phyloP scores from a whole-genome alignment of 2,888 invertebrate species.

The Meghimatium bilineatum region DNA sequence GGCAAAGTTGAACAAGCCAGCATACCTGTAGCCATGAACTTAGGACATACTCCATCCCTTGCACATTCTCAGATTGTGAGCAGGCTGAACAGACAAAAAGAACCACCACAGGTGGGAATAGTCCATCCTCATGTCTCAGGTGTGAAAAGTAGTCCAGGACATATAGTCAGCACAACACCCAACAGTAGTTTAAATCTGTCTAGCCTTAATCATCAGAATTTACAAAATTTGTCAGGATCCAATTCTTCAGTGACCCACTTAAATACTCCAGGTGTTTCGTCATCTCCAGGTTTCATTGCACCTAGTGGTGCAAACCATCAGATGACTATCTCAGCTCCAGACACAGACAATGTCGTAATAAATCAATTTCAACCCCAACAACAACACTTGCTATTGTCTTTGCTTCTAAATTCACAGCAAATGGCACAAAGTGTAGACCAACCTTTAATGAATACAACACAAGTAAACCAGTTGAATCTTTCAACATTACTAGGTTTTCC shows the following conservation, averaged over 20 bases:
- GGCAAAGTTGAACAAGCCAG: background rate
- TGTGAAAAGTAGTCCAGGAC: background rate
- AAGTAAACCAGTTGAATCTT: constrained; percentile 3
- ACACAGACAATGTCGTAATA: background rate
- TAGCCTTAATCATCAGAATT: background rate
- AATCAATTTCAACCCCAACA: constrained; percentile 1
- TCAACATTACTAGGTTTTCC: background rate
- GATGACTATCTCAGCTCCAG: background rate
- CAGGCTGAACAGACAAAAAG: constrained; percentile 7
- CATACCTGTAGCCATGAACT: background rate
- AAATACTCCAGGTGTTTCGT: background rate
- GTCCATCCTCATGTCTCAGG: constrained; percentile 37
- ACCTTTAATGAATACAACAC: background rate
- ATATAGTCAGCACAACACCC: background rate
- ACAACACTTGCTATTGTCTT: constrained; percentile 17
- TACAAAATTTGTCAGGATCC: background rate
- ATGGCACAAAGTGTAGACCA: background rate
- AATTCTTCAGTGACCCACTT: background rate
- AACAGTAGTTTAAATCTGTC: background rate
- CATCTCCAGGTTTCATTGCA: background rate
- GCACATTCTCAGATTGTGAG: constrained; percentile 13
- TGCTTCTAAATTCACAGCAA: constrained; percentile 1
- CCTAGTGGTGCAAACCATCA: background rate
- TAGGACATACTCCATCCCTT: constrained; percentile 16
- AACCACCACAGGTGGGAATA: constrained; percentile 38